Conservation (phyloP, 92 coral and sea anemone genomes). For the Micromussa lordhowensis region DNA sequence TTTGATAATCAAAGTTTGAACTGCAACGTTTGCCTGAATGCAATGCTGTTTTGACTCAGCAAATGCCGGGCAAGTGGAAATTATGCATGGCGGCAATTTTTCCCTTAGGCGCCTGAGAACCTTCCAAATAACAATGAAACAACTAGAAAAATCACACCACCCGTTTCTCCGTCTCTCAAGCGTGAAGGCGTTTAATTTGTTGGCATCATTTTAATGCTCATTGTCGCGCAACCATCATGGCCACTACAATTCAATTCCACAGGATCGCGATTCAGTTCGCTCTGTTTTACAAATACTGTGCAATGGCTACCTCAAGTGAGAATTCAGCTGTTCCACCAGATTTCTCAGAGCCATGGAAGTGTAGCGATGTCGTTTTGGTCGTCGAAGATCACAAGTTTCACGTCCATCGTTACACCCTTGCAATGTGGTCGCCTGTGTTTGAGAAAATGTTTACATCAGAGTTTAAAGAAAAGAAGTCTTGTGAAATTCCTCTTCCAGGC, state of each 20-base stretch:
- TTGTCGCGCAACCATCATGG: background rate
- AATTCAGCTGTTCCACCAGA: background rate
- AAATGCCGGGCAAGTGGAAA: too few relatives aligned
- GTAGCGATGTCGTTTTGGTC: background rate
- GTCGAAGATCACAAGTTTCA: background rate
- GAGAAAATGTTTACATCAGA: background rate
- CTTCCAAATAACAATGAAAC: too few relatives aligned
- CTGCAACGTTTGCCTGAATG: too few relatives aligned
- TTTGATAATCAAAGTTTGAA: too few relatives aligned
- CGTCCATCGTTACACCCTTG: conserved; percentile 11
- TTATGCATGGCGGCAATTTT: too few relatives aligned
- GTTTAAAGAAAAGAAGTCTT: background rate
- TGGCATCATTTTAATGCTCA: too few relatives aligned
- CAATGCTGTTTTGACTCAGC: too few relatives aligned
- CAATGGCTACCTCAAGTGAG: background rate
- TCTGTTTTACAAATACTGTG: background rate
- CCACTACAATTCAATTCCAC: background rate
- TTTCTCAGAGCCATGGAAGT: background rate
- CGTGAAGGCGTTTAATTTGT: too few relatives aligned
- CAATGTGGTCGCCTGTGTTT: background rate
- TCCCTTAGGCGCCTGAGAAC: too few relatives aligned
- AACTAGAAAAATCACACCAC: too few relatives aligned
- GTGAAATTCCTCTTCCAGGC: conserved; percentile 12
- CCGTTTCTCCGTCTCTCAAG: too few relatives aligned
- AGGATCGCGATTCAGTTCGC: background rate